Percentiles rank a stretch among this genome's conserved stretches.
phyloP scores from a whole-genome alignment of 2,797 vertebrate species.

The Gorsachius magnificus region DNA sequence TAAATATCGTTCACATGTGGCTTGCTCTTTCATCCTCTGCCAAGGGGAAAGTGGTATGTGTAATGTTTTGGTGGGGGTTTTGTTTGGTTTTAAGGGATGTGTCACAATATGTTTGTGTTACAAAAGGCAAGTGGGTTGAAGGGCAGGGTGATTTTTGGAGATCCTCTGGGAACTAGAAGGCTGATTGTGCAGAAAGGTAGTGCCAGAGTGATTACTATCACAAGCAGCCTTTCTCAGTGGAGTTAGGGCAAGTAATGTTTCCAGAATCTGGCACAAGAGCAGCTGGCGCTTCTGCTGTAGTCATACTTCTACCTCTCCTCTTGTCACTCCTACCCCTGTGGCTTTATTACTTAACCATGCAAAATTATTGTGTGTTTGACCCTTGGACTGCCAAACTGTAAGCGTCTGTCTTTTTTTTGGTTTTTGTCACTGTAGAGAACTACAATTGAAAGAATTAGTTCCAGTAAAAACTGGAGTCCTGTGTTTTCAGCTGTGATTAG shows the following conservation, averaged over 20 bases:
- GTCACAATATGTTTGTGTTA: slow-evolving; percentile 53
- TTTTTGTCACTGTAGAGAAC: not conserved
- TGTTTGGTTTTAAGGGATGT: slow-evolving; percentile 15
- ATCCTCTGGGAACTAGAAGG: slow-evolving; percentile 7
- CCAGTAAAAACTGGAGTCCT: not conserved
- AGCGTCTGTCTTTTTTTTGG: not conserved
- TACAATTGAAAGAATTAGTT: not conserved
- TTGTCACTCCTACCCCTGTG: slow-evolving; percentile 51
- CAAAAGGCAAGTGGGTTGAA: slow-evolving; percentile 52
- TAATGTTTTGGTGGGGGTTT: not conserved
- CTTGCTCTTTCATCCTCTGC: slow-evolving; percentile 34
- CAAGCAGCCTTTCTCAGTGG: not conserved
- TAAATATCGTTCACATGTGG: not conserved
- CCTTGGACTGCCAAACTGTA: not conserved
- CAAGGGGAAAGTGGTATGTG: slow-evolving; percentile 1
- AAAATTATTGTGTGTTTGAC: slow-evolving; percentile 19
- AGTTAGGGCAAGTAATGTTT: not conserved
- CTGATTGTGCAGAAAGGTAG: slow-evolving; percentile 23
- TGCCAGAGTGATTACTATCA: not conserved
- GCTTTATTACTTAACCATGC: slow-evolving; percentile 53
- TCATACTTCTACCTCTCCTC: slow-evolving; percentile 4
- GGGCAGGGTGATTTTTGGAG: slow-evolving; percentile 53
- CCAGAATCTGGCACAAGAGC: slow-evolving; percentile 30
- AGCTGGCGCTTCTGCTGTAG: slow-evolving; percentile 21
- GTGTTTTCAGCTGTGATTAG: not conserved